Evolutionary conservation across 2,888 invertebrate genomes (phyloP).

Genomic region (Folsomia candida): DNA sequence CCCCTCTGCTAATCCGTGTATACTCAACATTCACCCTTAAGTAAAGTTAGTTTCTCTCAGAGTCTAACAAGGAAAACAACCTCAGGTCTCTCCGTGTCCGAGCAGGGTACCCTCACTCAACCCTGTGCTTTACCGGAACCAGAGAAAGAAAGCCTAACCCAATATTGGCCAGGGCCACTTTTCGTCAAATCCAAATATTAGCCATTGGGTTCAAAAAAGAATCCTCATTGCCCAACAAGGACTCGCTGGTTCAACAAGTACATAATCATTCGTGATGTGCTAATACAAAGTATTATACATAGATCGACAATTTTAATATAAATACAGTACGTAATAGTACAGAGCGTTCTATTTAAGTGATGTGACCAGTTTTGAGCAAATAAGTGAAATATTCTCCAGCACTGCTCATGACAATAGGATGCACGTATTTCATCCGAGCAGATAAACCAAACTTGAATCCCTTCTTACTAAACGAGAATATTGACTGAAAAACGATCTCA

Average conservation of each 20-base stretch:
- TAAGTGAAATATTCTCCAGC: no score
- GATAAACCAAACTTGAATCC: no score
- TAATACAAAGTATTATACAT: no score
- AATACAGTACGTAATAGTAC: no score
- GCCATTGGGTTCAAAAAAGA: background rate
- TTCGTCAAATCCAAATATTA: background rate
- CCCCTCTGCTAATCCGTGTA: background rate
- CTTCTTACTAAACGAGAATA: no score
- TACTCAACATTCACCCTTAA: slow-evolving; percentile 9
- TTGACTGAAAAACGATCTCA: no score
- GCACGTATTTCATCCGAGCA: no score
- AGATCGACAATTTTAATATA: no score
- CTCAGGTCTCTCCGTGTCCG: background rate
- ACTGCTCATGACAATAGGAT: no score
- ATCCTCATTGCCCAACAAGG: background rate
- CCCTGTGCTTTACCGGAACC: background rate
- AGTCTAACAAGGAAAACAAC: slow-evolving; percentile 8
- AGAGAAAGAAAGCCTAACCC: background rate
- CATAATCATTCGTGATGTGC: no score
- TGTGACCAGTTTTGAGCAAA: no score
- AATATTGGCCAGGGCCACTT: background rate
- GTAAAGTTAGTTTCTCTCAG: slow-evolving; percentile 18
- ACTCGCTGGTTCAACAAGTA: background rate
- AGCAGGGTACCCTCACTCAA: background rate
- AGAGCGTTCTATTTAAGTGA: no score